phyloP scores from a whole-genome alignment of 2,113 vertebrate species.

The Anolis carolinensis region DNA sequence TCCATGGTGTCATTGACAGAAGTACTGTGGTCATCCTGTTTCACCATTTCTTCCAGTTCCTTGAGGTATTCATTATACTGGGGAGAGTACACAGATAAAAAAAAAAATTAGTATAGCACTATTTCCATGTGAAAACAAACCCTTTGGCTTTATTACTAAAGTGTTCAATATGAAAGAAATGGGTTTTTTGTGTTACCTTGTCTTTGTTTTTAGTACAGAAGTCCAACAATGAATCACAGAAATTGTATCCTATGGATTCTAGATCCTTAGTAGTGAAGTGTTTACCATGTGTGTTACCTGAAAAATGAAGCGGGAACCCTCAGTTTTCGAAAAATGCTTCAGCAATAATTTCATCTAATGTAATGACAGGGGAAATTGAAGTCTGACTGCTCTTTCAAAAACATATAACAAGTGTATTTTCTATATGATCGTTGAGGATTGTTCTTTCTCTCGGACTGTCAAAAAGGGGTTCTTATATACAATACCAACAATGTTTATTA shows the following conservation, averaged over 20 bases:
- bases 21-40: conserved; percentile 53
- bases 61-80: conserved; percentile 71
- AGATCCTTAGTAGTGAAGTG: conserved; percentile 75
- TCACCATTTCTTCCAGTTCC: conserved; percentile 70
- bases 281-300: conserved; percentile 72
- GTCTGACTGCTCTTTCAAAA: not conserved
- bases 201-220: conserved; percentile 70
- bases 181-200: conserved; percentile 64
- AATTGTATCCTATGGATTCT: conserved; percentile 75
- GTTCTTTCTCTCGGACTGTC: not conserved
- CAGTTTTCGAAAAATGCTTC: conserved; percentile 11
- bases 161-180: not conserved
- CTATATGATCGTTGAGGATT: not conserved
- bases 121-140: not conserved
- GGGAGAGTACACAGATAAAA: conserved; percentile 41
- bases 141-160: not conserved
- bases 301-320: conserved; percentile 34
- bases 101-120: conserved; percentile 27
- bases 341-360: conserved; percentile 6
- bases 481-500: not conserved
- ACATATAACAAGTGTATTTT: not conserved
- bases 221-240: conserved; percentile 76
- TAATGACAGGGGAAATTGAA: not conserved
- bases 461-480: not conserved
- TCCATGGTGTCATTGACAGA: conserved; percentile 52